Conservation (phyloP, 2,888 invertebrate genomes). For the Cremastobaeus sp. region DNA sequence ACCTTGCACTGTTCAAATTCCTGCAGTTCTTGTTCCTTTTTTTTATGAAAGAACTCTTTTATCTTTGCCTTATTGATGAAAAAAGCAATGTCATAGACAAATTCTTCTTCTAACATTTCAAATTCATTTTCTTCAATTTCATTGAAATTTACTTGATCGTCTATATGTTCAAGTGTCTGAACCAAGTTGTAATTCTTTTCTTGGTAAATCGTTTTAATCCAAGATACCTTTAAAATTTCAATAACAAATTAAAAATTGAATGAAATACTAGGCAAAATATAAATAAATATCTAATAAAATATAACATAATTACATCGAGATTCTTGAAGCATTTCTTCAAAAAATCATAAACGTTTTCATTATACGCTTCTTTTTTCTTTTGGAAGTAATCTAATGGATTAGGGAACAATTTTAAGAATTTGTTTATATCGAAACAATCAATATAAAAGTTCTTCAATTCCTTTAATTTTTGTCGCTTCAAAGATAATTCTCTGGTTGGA, state of each 20-base stretch:
- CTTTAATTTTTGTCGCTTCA: neutral
- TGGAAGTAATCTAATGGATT: constrained; percentile 76
- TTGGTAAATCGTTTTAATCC: neutral
- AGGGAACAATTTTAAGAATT: constrained; percentile 78
- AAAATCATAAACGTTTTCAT: neutral
- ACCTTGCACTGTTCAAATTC: constrained; percentile 73
- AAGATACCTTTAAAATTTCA: neutral
- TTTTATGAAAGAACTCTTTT: constrained; percentile 8
- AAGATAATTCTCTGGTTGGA: constrained; percentile 1
- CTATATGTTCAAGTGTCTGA: neutral
- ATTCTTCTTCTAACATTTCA: neutral
- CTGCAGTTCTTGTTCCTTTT: constrained; percentile 69
- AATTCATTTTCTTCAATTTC: neutral
- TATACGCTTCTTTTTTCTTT: constrained; percentile 53
- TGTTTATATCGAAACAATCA: constrained; percentile 75
- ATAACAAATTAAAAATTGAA: too few relatives aligned
- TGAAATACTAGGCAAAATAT: too few relatives aligned
- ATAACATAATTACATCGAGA: neutral
- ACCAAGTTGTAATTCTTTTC: neutral
- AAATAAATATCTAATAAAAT: neutral
- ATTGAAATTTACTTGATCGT: too few relatives aligned
- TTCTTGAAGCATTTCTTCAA: neutral
- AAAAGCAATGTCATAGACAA: neutral
- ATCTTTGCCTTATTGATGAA: constrained; percentile 3
- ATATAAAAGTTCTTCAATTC: constrained; percentile 72